These are phyloP conservation scores for Pseudobourletiella spinata DNA, from an alignment of 1,140 invertebrate species.

Conservation along the genomic window DNA sequence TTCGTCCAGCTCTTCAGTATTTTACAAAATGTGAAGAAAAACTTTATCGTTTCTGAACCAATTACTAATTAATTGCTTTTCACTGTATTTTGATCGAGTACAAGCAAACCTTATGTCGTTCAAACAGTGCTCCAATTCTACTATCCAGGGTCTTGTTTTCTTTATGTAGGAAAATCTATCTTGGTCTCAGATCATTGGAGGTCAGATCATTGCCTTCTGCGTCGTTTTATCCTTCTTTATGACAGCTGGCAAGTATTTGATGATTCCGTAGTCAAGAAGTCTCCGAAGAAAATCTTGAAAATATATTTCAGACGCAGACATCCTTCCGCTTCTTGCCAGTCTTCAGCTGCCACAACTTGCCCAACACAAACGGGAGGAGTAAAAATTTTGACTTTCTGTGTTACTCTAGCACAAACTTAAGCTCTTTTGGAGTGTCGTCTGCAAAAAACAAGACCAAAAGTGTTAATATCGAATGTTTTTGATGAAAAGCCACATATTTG, in stretches of 20 bases:
- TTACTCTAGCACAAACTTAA: no score
- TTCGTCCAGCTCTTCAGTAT: conserved; percentile 58
- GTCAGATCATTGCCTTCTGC: conserved; percentile 40
- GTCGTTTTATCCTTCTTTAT: conserved; percentile 36
- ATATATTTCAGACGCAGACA: conserved; percentile 66
- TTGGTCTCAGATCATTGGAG: conserved; percentile 48
- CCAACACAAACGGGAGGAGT: conserved; percentile 71
- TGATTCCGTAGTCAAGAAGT: conserved; percentile 65
- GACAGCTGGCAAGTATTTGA: conserved; percentile 43
- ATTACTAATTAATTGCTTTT: no score
- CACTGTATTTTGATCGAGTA: no score
- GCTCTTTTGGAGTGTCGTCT: no score
- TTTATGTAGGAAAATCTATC: conserved; percentile 70
- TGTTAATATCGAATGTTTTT: no score
- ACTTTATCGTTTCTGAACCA: no score
- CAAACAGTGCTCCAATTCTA: conserved; percentile 55
- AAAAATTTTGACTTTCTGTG: no score
- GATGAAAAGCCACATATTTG: no score
- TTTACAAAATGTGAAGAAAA: no score
- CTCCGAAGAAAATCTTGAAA: conserved; percentile 74
- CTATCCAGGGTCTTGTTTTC: conserved; percentile 68
- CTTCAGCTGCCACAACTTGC: conserved; percentile 61
- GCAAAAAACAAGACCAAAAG: no score
- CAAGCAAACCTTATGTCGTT: conserved; percentile 39
- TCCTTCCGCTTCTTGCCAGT: conserved; percentile 53